Percentiles rank a stretch among this genome's conserved stretches.
phyloP scores from a whole-genome alignment of 2,888 invertebrate species.

The Philhelius pedissequus region DNA sequence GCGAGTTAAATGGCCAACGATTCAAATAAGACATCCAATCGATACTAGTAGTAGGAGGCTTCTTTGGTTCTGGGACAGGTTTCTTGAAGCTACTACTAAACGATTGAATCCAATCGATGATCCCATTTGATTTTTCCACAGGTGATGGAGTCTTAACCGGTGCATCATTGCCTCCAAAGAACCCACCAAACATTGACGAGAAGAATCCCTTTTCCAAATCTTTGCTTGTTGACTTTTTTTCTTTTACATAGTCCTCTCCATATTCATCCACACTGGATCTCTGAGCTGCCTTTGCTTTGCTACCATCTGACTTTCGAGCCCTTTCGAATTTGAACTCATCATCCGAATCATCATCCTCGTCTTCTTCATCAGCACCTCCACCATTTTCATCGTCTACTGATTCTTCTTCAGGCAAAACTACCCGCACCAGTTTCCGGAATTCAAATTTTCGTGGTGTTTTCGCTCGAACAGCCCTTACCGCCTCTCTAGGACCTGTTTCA shows the following conservation, averaged over 20 bases:
- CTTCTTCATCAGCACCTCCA: constrained; percentile 68
- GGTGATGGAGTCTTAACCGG: constrained; percentile 1
- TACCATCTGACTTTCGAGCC: constrained; percentile 65
- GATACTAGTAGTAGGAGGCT: background rate
- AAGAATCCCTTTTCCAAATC: constrained; percentile 69
- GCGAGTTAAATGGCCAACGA: constrained; percentile 77
- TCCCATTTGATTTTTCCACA: constrained; percentile 69
- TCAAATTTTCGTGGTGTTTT: constrained; percentile 71
- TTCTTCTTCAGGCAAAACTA: constrained; percentile 71
- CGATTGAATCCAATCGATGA: constrained; percentile 75
- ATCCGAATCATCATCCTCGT: constrained; percentile 70
- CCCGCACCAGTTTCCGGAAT: constrained; percentile 75
- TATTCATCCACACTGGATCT: constrained; percentile 60
- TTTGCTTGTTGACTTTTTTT: constrained; percentile 68
- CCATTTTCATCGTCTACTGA: constrained; percentile 70
- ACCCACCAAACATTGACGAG: constrained; percentile 64
- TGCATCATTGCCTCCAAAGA: constrained; percentile 61
- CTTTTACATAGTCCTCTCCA: constrained; percentile 53
- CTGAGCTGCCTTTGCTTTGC: constrained; percentile 11
- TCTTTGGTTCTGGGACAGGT: constrained; percentile 52
- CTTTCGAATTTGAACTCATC: constrained; percentile 71
- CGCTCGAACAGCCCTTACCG: constrained; percentile 21
- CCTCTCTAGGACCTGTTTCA: background rate
- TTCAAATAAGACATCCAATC: constrained; percentile 75
- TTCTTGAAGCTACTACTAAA: constrained; percentile 70